These are phyloP conservation scores for Terrapene triunguis DNA, from an alignment of 2,113 vertebrate genomes.

Conservation along the genomic window DNA sequence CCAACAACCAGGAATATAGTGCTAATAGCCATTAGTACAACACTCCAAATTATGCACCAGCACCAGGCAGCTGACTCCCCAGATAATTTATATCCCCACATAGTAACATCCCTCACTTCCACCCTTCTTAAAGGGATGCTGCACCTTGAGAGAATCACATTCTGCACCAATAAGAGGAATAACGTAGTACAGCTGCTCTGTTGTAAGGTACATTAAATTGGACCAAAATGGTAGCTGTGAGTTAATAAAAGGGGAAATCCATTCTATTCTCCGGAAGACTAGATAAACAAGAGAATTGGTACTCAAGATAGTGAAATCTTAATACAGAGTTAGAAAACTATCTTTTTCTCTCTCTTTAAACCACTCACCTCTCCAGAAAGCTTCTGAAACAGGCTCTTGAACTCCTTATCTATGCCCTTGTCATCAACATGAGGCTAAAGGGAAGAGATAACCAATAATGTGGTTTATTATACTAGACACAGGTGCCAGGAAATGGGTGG, in stretches of 20 bases:
- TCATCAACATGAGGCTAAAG: constrained; percentile 82
- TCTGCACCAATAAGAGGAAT: constrained; percentile 11
- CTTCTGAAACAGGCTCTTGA: constrained; percentile 84
- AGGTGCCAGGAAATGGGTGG: background rate
- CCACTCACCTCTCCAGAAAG: constrained; percentile 84
- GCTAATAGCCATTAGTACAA: background rate
- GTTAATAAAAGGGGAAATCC: constrained; percentile 49
- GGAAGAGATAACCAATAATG: background rate
- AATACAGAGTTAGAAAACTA: too few species aligned
- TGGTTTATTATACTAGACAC: background rate
- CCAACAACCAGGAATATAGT: constrained; percentile 13
- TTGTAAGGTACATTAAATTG: constrained; percentile 18
- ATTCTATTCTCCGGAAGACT: background rate
- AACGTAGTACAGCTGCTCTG: background rate
- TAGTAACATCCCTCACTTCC: constrained; percentile 25
- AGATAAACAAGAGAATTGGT: background rate
- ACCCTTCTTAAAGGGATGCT: constrained; percentile 20
- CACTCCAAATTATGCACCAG: background rate
- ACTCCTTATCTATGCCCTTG: constrained; percentile 74
- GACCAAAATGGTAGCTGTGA: background rate
- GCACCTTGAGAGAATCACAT: background rate
- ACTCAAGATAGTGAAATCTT: constrained; percentile 48
- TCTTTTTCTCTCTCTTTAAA: constrained; percentile 24
- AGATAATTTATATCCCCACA: constrained; percentile 33
- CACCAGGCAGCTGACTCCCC: background rate